phyloP scores from a whole-genome alignment of 2,888 invertebrate species.

The Nemurella pictetii region DNA sequence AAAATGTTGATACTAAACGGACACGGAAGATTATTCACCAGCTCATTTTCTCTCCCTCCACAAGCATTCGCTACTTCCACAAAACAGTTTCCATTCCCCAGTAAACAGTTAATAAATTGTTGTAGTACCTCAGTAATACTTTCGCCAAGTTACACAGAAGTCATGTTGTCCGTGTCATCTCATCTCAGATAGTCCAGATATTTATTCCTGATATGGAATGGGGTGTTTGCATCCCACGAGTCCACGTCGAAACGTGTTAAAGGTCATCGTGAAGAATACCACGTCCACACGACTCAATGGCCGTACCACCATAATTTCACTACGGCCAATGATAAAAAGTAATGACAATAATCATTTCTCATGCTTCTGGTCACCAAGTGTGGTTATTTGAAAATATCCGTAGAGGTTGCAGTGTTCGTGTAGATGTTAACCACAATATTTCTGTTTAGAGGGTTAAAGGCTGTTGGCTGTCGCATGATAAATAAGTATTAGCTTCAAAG shows the following conservation, averaged over 20 bases:
- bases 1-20: too few relatives aligned
- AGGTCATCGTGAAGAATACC: background rate
- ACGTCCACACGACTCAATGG: background rate
- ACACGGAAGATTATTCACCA: too few relatives aligned
- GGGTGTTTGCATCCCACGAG: background rate
- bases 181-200: background rate
- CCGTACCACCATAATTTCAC: background rate
- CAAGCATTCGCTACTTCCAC: too few relatives aligned
- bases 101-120: background rate
- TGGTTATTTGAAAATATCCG: background rate
- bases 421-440: background rate
- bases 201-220: background rate
- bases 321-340: background rate
- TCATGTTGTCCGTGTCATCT: background rate
- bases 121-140: background rate
- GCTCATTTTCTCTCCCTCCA: too few relatives aligned
- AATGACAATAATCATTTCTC: background rate
- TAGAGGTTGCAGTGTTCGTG: background rate
- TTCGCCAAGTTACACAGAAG: background rate
- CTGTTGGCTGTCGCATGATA: background rate
- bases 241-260: background rate
- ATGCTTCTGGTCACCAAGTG: too few relatives aligned
- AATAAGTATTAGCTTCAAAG: background rate
- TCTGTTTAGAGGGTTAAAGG: background rate
- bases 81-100: background rate